Base-by-base conservation (phyloP, 92 coral and sea anemone genomes). In the Epizoanthus fatuus region DNA sequence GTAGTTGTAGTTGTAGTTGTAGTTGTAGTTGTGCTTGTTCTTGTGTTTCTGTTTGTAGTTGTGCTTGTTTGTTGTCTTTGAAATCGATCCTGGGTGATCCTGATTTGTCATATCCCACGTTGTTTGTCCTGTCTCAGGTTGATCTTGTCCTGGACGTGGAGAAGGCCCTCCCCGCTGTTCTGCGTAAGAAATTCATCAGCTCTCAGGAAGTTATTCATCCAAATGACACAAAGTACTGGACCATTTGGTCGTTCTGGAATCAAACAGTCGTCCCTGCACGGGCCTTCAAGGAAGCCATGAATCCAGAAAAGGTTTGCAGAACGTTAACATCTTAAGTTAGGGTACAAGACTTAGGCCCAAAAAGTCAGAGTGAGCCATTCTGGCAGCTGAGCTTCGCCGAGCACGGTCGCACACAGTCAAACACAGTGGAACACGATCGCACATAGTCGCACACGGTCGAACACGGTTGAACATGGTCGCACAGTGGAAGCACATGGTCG, bases 211-310 rank as follows among this genome's bases (percentile, higher is more conserved):
- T 90, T 1, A 90, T 96, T 86, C 90, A 86, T 73, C 99, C 99
- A 22, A 96, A 96, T 79, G 81, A 84, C 7, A 93, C 81, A 42
- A 87, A 87, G 58, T 95, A 97, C 39, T 91, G 97, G 84, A 95
- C 93, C 4, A 97, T 95, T 16, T 95, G 99, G 99, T 97, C 99
- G 4, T 96, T 96, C 91, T 96, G 99, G 99, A 90, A 91, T 39
- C 78, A 87, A 10, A 92, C 81, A 10, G 86, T 92, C 2, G 88
- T 85, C 19, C 98, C 95, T 10, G 99, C 98, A 16, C 87, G 98
- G 38, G 96, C 90, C 16, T 93, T 97, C 32, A 91, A 91, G 73
- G 99, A 97, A 20, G 99, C 99, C 20, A 91, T 97, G 93, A 95
- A 91, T 35, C 98, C 97, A 3, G 98, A 95, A 75, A 83, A 92